Evolutionary conservation across 2,888 invertebrate species (phyloP).

Genomic region (Coleophora flavipennella): DNA sequence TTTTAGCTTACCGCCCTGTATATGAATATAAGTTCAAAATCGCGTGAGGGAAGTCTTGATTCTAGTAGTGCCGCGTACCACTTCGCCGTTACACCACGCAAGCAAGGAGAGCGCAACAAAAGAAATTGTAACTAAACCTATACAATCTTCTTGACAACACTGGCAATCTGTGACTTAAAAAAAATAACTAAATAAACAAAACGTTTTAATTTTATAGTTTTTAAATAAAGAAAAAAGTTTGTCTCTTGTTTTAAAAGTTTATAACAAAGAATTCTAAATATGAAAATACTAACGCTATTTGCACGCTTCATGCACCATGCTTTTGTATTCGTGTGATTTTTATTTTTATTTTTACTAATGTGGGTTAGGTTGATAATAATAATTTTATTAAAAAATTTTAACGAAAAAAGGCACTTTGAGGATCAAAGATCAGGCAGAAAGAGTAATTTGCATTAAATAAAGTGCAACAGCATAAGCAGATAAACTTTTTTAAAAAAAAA

Average conservation of each 20-base stretch:
- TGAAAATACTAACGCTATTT: constrained; percentile 16
- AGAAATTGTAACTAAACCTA: constrained; percentile 26
- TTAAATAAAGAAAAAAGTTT: constrained; percentile 23
- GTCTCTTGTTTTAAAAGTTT: constrained; percentile 15
- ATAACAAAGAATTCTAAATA: constrained; percentile 18
- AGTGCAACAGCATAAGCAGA: no score
- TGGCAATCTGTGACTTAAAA: constrained; percentile 25
- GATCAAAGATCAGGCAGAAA: no score
- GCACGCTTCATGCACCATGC: constrained; percentile 21
- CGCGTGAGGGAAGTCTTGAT: constrained; percentile 21
- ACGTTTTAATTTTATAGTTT: constrained; percentile 16
- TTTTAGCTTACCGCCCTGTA: constrained; percentile 22
- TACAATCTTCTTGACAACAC: constrained; percentile 24
- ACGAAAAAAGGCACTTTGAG: no score
- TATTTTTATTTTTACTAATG: constrained; percentile 5
- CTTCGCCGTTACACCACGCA: constrained; percentile 24
- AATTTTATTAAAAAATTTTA: no score
- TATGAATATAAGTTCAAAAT: constrained; percentile 26
- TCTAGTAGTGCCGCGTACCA: constrained; percentile 34
- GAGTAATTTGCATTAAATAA: no score
- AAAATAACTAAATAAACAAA: constrained; percentile 17
- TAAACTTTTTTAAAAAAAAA: no score
- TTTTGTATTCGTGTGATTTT: constrained; percentile 5
- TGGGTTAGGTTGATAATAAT: no score
- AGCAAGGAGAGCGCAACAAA: constrained; percentile 16